Conservation (phyloP, 1,140 invertebrate species). For the Kradibia gibbosae region DNA sequence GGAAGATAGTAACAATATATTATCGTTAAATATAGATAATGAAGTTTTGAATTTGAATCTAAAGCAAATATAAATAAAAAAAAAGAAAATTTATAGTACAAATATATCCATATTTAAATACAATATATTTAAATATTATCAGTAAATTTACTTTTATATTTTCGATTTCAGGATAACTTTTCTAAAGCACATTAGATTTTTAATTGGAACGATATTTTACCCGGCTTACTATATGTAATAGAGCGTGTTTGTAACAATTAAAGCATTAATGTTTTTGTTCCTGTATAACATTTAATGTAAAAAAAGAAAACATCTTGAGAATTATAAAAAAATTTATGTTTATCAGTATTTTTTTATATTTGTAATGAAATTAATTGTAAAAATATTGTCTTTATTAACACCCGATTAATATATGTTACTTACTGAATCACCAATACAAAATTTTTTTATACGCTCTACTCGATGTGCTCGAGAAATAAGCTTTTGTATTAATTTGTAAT, state of each 20-base stretch:
- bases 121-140: neutral
- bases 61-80: neutral
- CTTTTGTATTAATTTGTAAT: too few species aligned
- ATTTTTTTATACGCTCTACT: too few species aligned
- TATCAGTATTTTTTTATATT: too few species aligned
- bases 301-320: too few species aligned
- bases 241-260: neutral
- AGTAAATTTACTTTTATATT: constrained; percentile 15
- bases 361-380: too few species aligned
- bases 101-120: constrained; percentile 1
- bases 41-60: neutral
- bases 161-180: neutral
- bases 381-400: too few species aligned
- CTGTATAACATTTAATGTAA: too few species aligned
- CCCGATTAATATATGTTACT: too few species aligned
- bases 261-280: too few species aligned
- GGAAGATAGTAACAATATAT: neutral
- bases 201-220: neutral
- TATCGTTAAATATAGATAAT: neutral
- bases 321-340: too few species aligned
- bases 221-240: neutral
- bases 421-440: too few species aligned
- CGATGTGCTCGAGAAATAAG: too few species aligned
- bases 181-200: neutral
- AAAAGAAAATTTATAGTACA: neutral